Base-by-base conservation (phyloP, 2,113 vertebrate genomes). In the Cygnus atratus region DNA sequence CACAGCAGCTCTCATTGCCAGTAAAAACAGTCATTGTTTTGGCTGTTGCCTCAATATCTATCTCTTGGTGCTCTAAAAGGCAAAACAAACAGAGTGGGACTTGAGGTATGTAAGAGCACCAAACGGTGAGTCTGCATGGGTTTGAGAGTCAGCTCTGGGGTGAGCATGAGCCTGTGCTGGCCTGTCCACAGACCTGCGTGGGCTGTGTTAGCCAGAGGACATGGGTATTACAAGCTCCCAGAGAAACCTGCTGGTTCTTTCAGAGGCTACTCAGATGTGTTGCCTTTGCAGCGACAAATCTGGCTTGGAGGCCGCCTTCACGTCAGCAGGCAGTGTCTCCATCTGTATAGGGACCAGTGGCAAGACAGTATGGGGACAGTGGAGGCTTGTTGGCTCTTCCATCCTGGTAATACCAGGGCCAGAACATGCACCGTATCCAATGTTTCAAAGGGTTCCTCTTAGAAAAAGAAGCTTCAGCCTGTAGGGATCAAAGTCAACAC, bases 301-400 rank as follows among this genome's bases (percentile, higher is more conserved):
- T 61, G 44, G 20, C 24, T 74, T 52, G 50, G 24, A 84, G 31
- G 37, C 11, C 59, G 37, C 28, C 43, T 74, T 58, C 25, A 2
- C 19, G 2, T 3, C 0, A 2, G 39, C 35, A 17, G 55, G 46
- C 54, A 84, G 46, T 63, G 5, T 10, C 10, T 44, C 62, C 25
- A 14, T 55, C n/a, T 0, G 0, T 63, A 2, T 1, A 8, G 25
- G 37, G 31, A 35, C 20, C 58, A 2, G 1, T 5, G 9, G 46
- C 41, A 44, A 63, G 58, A 46, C n/a, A 46, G 16, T 2, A 0
- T 11, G 26, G 58, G 82, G 41, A 80, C 59, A 33, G 11, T 6
- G 58, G 52, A n/a, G 58, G 37, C 16, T n/a, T 87, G 43, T 62
- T 70, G 50, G 17, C 6, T 0, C 0, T 71, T 55, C 33, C 35